These are phyloP conservation scores for Eupithecia subfuscata DNA, from an alignment of 2,888 invertebrate species.

Conservation along the genomic window DNA sequence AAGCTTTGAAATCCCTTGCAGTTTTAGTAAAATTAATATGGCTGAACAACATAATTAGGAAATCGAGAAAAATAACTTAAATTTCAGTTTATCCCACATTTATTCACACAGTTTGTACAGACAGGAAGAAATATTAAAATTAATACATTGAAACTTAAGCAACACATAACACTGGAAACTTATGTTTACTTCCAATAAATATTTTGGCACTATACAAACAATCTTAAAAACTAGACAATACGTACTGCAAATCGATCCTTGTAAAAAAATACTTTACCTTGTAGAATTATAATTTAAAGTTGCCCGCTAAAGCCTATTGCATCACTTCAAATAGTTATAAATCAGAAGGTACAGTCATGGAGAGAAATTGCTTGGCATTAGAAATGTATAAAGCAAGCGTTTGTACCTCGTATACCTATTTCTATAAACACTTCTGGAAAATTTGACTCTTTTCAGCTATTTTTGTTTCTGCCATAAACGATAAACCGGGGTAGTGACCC, in stretches of 20 bases:
- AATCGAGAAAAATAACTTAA: background rate
- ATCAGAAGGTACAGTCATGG: background rate
- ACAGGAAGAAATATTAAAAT: slow-evolving; percentile 27
- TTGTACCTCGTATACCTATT: background rate
- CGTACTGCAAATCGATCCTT: background rate
- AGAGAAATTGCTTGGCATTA: background rate
- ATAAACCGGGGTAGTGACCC: background rate
- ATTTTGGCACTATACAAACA: slow-evolving; percentile 46
- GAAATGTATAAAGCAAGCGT: background rate
- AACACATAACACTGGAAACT: slow-evolving; percentile 16
- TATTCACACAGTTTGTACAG: slow-evolving; percentile 52
- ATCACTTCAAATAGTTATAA: background rate
- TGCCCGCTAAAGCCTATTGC: no score
- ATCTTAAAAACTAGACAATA: slow-evolving; percentile 28
- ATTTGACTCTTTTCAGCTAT: background rate
- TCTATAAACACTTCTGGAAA: background rate
- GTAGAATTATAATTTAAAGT: background rate
- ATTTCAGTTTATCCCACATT: slow-evolving; percentile 38
- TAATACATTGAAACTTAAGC: slow-evolving; percentile 27
- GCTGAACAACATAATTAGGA: background rate
- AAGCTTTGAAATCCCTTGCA: background rate
- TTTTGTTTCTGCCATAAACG: background rate
- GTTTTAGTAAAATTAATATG: background rate
- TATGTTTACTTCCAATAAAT: slow-evolving; percentile 31
- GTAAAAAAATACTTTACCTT: background rate